Conservation (phyloP, 2,797 vertebrate genomes). For the Phrynocephalus guinanensis region DNA sequence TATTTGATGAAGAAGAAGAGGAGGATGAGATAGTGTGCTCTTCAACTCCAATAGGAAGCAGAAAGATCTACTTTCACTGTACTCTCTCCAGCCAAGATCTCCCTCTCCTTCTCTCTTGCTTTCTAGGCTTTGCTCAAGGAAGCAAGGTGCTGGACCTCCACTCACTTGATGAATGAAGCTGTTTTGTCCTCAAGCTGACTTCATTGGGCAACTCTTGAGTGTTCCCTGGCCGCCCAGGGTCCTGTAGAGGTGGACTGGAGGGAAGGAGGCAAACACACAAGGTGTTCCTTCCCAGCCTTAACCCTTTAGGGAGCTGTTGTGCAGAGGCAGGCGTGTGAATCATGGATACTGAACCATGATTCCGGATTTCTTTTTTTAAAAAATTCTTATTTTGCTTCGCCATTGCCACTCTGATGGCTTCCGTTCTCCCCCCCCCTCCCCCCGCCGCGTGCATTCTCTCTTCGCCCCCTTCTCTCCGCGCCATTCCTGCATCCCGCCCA, state of each 20-base stretch:
- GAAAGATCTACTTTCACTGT: neutral
- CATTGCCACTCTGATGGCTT: constrained; percentile 16
- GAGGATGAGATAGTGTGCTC: neutral
- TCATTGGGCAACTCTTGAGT: neutral
- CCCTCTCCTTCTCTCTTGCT: too few species aligned
- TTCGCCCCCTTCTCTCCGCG: neutral
- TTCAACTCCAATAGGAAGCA: neutral
- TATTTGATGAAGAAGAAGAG: neutral
- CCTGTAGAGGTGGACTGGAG: too few species aligned
- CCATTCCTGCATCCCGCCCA: neutral
- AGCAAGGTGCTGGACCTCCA: neutral
- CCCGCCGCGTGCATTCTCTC: neutral
- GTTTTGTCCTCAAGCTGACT: neutral
- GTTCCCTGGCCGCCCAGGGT: neutral
- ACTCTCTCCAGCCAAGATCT: neutral
- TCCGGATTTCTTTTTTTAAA: too few species aligned
- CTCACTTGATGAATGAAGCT: neutral
- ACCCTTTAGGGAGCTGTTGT: neutral
- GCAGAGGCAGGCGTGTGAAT: neutral
- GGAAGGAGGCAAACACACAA: neutral
- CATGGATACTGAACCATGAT: neutral
- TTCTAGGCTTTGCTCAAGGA: neutral
- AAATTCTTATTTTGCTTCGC: too few species aligned
- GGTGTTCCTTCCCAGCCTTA: neutral
- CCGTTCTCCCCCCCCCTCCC: neutral